Evolutionary conservation across 1,140 invertebrate genomes (phyloP).

Genomic region (Oryctes rhinoceros): DNA sequence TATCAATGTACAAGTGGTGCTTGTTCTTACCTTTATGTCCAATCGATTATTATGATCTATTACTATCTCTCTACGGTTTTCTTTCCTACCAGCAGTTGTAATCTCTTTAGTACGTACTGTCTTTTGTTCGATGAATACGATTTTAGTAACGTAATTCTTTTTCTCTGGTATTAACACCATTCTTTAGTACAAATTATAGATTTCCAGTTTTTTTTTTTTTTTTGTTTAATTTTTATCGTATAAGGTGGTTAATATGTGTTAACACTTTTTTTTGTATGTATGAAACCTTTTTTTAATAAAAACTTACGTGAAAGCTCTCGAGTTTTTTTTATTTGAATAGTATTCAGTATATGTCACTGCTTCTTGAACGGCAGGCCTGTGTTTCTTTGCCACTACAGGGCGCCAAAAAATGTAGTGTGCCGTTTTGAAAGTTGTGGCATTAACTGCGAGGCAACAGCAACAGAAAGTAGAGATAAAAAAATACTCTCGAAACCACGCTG

Average conservation of each 20-base stretch:
- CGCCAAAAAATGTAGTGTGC: too few relatives aligned
- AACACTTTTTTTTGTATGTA: conserved; percentile 18
- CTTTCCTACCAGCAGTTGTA: too few relatives aligned
- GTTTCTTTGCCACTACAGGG: too few relatives aligned
- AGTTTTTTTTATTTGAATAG: background rate
- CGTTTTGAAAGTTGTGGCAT: too few relatives aligned
- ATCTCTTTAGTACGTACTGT: background rate
- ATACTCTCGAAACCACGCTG: too few relatives aligned
- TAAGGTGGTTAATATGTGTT: conserved; percentile 18
- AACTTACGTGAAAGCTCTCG: background rate
- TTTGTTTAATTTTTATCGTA: background rate
- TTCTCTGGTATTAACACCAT: conserved; percentile 9
- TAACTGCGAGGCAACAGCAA: too few relatives aligned
- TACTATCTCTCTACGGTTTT: too few relatives aligned
- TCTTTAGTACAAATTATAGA: conserved; percentile 31
- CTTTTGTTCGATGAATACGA: background rate
- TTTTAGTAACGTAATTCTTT: background rate
- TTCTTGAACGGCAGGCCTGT: too few relatives aligned
- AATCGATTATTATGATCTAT: background rate
- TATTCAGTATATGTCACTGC: too few relatives aligned
- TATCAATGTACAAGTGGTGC: conserved; percentile 1
- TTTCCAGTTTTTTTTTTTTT: conserved; percentile 12
- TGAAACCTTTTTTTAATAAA: conserved; percentile 29
- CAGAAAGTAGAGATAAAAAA: too few relatives aligned
- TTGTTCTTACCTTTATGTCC: background rate